Evolutionary conservation across 2,888 invertebrate genomes (phyloP).

Genomic region (Thera britannica): DNA sequence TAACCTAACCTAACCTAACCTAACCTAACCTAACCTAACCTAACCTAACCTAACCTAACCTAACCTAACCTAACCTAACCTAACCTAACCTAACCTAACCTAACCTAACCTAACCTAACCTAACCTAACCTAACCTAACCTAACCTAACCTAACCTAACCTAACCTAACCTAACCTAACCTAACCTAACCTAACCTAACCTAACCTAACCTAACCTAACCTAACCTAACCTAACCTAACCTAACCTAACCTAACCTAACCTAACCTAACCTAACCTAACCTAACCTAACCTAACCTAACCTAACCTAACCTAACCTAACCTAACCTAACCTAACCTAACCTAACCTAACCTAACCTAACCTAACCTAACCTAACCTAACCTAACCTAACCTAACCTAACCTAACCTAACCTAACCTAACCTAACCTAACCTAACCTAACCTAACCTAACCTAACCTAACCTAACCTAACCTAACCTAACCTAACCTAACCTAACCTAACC

Average conservation of each 20-base stretch:
- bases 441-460: constrained; percentile 20
- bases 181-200: not conserved
- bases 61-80: too few relatives aligned
- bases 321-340: constrained; percentile 9
- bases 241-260: too few relatives aligned
- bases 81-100: too few relatives aligned
- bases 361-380: constrained; percentile 9
- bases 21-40: too few relatives aligned
- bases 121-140: too few relatives aligned
- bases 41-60: too few relatives aligned
- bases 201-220: too few relatives aligned
- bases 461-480: constrained; percentile 19
- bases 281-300: too few relatives aligned
- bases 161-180: not conserved
- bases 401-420: constrained; percentile 11
- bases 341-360: constrained; percentile 9
- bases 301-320: constrained; percentile 1
- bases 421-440: constrained; percentile 18
- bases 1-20: too few relatives aligned
- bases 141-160: not conserved
- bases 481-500: constrained; percentile 4
- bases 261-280: too few relatives aligned
- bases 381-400: constrained; percentile 9
- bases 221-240: too few relatives aligned
- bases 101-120: too few relatives aligned